Evolutionary conservation across 53 echinoderm and acorn worm species (phyloP), one percentile per base, ranked within the genome.

Genomic region (Mesocentrotus franciscanus): DNA sequence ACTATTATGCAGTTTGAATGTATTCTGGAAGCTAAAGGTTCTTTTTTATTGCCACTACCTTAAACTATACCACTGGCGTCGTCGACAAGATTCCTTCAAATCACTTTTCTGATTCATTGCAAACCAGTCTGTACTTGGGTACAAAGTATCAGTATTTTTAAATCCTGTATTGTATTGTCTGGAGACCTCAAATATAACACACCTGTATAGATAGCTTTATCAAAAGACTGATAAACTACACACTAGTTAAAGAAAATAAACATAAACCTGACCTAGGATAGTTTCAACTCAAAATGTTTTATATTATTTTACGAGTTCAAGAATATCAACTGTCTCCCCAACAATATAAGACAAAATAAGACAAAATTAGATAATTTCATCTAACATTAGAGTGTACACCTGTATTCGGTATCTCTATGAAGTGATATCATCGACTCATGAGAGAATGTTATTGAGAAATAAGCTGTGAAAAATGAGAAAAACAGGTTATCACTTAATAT

Each of bases 331-430:
- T 74, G 32, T 30, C 29, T 30, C 74, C 29, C 32, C 29, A 30
- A n/a, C 58, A n/a, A n/a, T n/a, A n/a, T n/a, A n/a, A n/a, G n/a
- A n/a, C n/a, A n/a, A n/a, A n/a, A n/a, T n/a, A n/a, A n/a, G n/a
- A n/a, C n/a, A 57, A 87, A 85, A 87, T 87, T 59, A 87, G 87
- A 87, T 87, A 87, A 87, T 87, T 57, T 58, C 57, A 87, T 56
- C 56, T 27, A 87, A 59, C 59, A 56, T 24, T n/a, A 27, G 11
- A 55, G 11, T 55, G 5, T 87, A 58, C 27, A 87, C 87, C 87
- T 87, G 59, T 11, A 59, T 58, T 58, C 22, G 20, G 81, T 81
- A 33, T 32, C 33, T 33, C 76, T 11, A 33, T 33, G 0, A 81
- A 27, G 26, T 87, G 87, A 87, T 87, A 87, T 27, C 58, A n/a